Conservation (phyloP, 2,888 invertebrate genomes). For the Hyposoter dolosus region DNA sequence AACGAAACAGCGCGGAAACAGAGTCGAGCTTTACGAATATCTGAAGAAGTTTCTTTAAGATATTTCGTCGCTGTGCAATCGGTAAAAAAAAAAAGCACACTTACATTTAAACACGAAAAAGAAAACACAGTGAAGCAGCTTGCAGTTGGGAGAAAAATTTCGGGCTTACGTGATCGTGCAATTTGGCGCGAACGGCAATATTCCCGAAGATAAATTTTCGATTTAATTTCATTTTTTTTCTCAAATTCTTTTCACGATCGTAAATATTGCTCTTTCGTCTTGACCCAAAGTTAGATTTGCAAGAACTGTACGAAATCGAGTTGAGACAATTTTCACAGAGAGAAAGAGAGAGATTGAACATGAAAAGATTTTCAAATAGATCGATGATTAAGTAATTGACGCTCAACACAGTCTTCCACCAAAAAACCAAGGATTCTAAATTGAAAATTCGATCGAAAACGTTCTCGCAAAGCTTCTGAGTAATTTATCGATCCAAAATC, state of each 20-base stretch:
- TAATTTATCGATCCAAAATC: neutral
- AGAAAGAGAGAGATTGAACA: constrained; percentile 13
- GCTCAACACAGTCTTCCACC: constrained; percentile 67
- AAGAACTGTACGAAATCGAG: constrained; percentile 13
- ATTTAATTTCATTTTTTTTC: neutral
- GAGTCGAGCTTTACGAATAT: constrained; percentile 65
- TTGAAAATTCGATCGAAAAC: constrained; percentile 23
- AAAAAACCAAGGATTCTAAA: constrained; percentile 45
- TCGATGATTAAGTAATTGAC: constrained; percentile 44
- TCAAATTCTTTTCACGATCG: neutral
- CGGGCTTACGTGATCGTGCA: constrained; percentile 63
- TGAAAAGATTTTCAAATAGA: constrained; percentile 34
- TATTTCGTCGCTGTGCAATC: constrained; percentile 28
- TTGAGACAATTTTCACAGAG: constrained; percentile 8
- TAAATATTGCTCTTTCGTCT: neutral
- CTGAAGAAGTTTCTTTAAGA: constrained; percentile 67
- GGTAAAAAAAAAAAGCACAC: neutral
- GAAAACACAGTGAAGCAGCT: constrained; percentile 7
- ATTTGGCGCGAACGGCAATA: constrained; percentile 54
- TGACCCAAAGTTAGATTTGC: constrained; percentile 54
- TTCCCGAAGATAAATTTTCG: constrained; percentile 44
- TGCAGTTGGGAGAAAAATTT: constrained; percentile 19
- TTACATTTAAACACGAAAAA: constrained; percentile 14
- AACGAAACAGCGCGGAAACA: constrained; percentile 70
- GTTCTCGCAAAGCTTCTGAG: constrained; percentile 6